Base-by-base conservation (phyloP, 2,113 vertebrate species). In the Willisornis vidua region DNA sequence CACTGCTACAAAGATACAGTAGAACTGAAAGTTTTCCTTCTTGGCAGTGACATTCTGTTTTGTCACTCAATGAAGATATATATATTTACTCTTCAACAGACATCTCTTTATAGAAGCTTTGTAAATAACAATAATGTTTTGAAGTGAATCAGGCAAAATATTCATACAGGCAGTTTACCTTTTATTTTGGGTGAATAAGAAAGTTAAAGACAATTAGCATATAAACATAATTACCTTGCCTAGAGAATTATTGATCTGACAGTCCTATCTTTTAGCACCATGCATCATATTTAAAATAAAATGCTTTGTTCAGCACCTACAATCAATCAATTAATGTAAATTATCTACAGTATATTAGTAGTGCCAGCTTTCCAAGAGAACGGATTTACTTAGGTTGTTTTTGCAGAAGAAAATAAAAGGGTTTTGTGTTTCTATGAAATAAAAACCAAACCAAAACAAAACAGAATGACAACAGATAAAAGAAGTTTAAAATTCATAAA, bases 201-300 rank as follows among this genome's bases (percentile, higher is more conserved):
- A 85, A 79, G 73, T 91, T 93, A 90, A 75, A 95, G 55, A 66
- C 45, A 96, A 96, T 96, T 97, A 97, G 25, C 66, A 86, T 4
- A 63, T 54, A 81, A 95, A 94, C 52, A 87, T 94, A 96, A 96
- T 96, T 96, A 87, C 22, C 46, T 95, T 57, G 77, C 7, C 39
- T 74, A 91, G 48, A 96, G 54, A 96, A 88, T 93, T 96, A 96
- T 85, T 97, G 91, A 93, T 97, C 87, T 97, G 67, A 85, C 51
- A 94, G 63, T 28, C 84, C n/a, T 71, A 55, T 87, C 85, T 92
- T 95, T 96, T 94, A 87, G 61, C 70, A 86, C 45, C 73, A 79
- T 89, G 16, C 17, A 95, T 65, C 57, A 86, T 92, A 59, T 72
- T 96, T 85, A 86, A 95, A 97, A 96, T 68, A 3, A 96, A 73